Conservation (phyloP, 2,797 vertebrate genomes). For the Syngnathus rostellatus region DNA sequence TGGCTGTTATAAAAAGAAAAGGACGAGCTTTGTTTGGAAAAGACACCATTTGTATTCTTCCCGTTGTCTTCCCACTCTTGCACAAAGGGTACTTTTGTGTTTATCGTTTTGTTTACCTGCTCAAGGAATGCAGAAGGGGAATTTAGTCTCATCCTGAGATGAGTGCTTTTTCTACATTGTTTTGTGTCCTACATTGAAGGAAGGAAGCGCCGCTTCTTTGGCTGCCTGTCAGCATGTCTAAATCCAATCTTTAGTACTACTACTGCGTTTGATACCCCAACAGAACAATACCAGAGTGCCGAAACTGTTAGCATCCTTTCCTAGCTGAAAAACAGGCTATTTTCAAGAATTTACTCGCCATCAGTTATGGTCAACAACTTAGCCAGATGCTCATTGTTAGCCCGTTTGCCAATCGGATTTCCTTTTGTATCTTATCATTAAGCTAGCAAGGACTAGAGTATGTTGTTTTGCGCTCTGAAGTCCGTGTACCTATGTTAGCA, state of each 20-base stretch:
- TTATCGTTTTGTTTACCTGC: slow-evolving; percentile 1
- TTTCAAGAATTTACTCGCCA: too few relatives aligned
- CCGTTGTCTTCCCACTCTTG: background rate
- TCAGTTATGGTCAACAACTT: too few relatives aligned
- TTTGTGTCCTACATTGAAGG: background rate
- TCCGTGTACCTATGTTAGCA: too few relatives aligned
- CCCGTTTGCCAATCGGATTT: too few relatives aligned
- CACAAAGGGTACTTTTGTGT: background rate
- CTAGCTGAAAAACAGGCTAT: too few relatives aligned
- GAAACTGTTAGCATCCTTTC: too few relatives aligned
- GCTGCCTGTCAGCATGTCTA: too few relatives aligned
- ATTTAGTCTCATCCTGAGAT: background rate
- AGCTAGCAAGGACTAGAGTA: too few relatives aligned
- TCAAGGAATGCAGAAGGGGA: background rate
- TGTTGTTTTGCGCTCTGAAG: too few relatives aligned
- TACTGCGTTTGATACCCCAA: background rate
- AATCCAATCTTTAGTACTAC: background rate
- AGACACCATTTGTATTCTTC: slow-evolving; percentile 3
- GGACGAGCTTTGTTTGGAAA: slow-evolving; percentile 5
- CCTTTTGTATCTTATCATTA: too few relatives aligned
- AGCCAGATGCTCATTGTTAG: too few relatives aligned
- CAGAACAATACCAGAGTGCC: background rate
- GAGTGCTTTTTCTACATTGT: background rate
- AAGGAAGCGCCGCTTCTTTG: background rate
- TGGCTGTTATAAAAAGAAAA: slow-evolving; percentile 3